Evolutionary conservation across 92 coral and sea anemone genomes (phyloP).

Genomic region (Epizoanthus illoricatus): DNA sequence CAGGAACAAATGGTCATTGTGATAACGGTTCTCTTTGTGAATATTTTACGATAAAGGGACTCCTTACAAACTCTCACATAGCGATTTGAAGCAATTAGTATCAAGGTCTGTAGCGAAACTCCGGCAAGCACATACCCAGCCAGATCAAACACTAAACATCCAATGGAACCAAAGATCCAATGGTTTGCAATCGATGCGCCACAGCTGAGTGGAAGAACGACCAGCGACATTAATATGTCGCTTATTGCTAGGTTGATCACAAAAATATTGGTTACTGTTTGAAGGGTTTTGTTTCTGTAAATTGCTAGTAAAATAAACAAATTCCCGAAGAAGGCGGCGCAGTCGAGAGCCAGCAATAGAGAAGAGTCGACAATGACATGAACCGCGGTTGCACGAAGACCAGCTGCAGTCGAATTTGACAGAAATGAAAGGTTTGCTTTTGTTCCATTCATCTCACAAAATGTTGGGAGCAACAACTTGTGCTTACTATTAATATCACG

Average conservation of each 20-base stretch:
- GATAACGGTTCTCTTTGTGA: neutral
- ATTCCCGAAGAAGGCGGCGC: neutral
- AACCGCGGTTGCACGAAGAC: neutral
- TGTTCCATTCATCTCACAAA: neutral
- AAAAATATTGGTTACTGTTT: constrained; percentile 18
- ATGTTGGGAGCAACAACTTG: too few species aligned
- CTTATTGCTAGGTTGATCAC: neutral
- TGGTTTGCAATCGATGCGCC: constrained; percentile 15
- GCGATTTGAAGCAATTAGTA: neutral
- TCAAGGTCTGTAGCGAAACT: neutral
- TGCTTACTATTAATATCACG: too few species aligned
- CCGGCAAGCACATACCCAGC: constrained; percentile 8
- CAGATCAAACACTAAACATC: constrained; percentile 8
- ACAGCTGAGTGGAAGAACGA: constrained; percentile 4
- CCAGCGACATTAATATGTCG: constrained; percentile 1
- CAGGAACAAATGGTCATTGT: neutral
- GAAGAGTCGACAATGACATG: neutral
- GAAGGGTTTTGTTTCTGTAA: constrained; percentile 7
- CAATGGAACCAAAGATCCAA: constrained; percentile 1
- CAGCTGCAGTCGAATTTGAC: neutral
- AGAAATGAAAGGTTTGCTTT: neutral
- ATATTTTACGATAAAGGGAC: neutral
- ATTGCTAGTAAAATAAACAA: constrained; percentile 4
- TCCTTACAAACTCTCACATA: constrained; percentile 1
- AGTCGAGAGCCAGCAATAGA: neutral